Percentiles rank a stretch among this genome's conserved stretches.
Conservation (phyloP, 1,140 invertebrate species). For the Propsilocerus akamusi region DNA sequence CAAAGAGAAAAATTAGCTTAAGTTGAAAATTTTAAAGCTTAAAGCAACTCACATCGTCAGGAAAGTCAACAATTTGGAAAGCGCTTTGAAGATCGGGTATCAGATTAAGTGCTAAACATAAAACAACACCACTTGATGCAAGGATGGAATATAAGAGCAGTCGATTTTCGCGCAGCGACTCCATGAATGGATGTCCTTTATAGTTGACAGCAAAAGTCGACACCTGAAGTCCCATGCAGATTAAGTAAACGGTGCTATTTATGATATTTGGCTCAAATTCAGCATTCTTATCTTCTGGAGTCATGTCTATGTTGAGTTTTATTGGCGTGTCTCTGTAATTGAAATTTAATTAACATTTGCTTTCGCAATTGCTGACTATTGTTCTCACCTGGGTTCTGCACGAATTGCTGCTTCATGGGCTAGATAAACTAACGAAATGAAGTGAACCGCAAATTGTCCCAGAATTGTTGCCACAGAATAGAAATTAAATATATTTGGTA, state of each 20-base stretch:
- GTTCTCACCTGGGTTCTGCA: conserved; percentile 41
- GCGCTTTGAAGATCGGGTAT: conserved; percentile 57
- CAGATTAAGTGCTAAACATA: conserved; percentile 55
- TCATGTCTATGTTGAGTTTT: conserved; percentile 32
- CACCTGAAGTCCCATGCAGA: conserved; percentile 92
- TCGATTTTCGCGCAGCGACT: conserved; percentile 81
- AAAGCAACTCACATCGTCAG: conserved; percentile 47
- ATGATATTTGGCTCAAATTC: conserved; percentile 85
- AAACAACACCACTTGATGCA: conserved; percentile 47
- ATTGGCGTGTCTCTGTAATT: conserved; percentile 32
- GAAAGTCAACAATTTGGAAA: conserved; percentile 84
- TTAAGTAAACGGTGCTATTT: conserved; percentile 96
- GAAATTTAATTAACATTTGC: conserved; percentile 6
- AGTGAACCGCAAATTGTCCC: conserved; percentile 90
- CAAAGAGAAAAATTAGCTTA: conserved; percentile 10
- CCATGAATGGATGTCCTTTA: conserved; percentile 98
- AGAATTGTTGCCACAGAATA: conserved; percentile 94
- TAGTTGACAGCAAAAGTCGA: conserved; percentile 99
- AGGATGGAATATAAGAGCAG: conserved; percentile 79
- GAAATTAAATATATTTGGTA: conserved; percentile 97
- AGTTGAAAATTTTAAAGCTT: conserved; percentile 7
- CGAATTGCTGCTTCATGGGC: conserved; percentile 56
- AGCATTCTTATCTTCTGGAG: conserved; percentile 56
- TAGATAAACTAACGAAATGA: conserved; percentile 76
- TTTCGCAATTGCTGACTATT: conserved; percentile 4